Evolutionary conservation across 2,113 vertebrate genomes (phyloP), one percentile per base, ranked within the genome.

Genomic region (Grammomys dolichurus): DNA sequence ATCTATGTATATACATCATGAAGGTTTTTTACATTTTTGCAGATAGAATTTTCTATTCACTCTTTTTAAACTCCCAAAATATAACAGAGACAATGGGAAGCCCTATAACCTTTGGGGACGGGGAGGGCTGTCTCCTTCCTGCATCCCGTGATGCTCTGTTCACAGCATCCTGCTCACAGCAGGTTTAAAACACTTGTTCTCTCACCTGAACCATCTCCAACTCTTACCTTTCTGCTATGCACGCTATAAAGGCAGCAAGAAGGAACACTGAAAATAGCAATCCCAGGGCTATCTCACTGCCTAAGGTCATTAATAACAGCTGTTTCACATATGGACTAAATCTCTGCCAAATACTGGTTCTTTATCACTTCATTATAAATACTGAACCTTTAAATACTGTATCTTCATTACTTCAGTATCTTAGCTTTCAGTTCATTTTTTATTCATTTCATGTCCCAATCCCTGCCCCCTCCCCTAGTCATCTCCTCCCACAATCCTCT

Each of bases 191-290:
- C 14, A 65, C 40, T 54, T 54, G 5, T n/a, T 78, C 40, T 93
- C 22, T 96, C 20, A 28, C 33, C 28, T 26, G 60, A 63, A 31
- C 26, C n/a, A 54, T 81, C 78, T 80, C 91, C 48, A 3, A 13
- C 28, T 73, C 84, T 69, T 24, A n/a, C 12, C 19, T 36, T 48
- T 40, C 12, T 51, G 1, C 17, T 40, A 4, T 46, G 33, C 11
- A 46, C 46, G 31, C 75, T 28, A 36, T 1, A 84, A 19, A 81
- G 46, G 14, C 26, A 36, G 51, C 72, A 86, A 72, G 43, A 60
- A 69, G 60, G n/a, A 93, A 28, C 13, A 89, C 78, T 84, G 51
- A 89, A 94, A 91, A 81, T 89, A 85, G 26, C 6, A 72, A 46
- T 33, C 48, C 20, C 54, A 19, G 26, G 72, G 28, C 10, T n/a